These are phyloP conservation scores for Pipistrellus pipistrellus DNA, from an alignment of 2,797 vertebrate species.

Conservation along the genomic window DNA sequence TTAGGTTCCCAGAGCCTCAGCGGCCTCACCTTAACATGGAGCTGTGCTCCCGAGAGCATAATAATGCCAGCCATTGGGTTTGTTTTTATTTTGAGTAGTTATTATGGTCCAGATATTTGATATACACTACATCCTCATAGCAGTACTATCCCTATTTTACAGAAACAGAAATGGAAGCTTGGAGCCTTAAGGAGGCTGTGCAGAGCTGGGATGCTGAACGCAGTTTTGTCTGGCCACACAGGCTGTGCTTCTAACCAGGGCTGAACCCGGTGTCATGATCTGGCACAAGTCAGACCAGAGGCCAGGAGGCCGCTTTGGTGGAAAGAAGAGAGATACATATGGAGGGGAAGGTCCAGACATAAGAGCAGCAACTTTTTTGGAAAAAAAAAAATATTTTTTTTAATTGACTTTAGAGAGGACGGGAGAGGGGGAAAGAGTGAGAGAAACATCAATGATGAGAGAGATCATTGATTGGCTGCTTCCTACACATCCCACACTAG, in stretches of 20 bases:
- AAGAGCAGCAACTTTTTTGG: background rate
- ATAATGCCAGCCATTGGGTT: background rate
- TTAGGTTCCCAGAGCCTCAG: background rate
- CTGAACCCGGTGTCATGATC: background rate
- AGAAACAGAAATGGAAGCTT: background rate
- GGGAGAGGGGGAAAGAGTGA: no score
- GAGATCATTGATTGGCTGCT: no score
- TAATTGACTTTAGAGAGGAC: no score
- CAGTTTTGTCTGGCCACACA: background rate
- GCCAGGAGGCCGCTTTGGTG: accelerated
- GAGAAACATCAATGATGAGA: no score
- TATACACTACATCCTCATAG: background rate
- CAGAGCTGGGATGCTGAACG: background rate
- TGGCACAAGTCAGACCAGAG: background rate
- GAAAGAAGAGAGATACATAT: background rate
- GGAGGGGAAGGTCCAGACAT: background rate
- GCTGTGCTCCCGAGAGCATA: background rate
- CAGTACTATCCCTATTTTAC: background rate
- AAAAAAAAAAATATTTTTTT: no score
- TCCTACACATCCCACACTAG: no score
- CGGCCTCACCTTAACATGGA: background rate
- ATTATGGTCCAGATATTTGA: background rate
- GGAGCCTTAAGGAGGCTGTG: background rate
- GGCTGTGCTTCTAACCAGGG: background rate
- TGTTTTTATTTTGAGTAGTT: background rate